phyloP scores from a whole-genome alignment of 2,113 vertebrate genomes.

The Acanthisitta chloris region DNA sequence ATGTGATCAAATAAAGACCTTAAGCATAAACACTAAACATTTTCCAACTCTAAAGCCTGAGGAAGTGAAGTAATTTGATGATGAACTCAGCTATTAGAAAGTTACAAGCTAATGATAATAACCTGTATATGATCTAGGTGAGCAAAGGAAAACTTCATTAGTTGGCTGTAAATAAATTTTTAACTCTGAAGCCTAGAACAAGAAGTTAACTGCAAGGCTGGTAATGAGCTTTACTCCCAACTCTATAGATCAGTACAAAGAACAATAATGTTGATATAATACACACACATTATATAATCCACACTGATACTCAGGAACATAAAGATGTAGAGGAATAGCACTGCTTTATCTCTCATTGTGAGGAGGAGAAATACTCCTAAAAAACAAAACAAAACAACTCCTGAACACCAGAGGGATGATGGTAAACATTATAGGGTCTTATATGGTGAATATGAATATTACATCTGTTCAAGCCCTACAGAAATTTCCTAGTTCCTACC shows the following conservation, averaged over 20 bases:
- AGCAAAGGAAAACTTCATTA: background rate
- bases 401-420: background rate
- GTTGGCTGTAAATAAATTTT: background rate
- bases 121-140: background rate
- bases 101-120: background rate
- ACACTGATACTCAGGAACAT: background rate
- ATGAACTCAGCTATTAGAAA: background rate
- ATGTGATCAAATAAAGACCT: background rate
- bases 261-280: background rate
- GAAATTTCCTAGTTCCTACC: background rate
- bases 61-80: background rate
- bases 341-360: background rate
- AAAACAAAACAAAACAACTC: background rate
- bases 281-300: background rate
- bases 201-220: background rate
- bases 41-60: background rate
- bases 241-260: background rate
- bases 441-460: background rate
- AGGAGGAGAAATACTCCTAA: background rate
- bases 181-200: background rate
- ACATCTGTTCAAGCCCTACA: background rate
- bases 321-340: background rate
- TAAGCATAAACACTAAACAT: background rate
- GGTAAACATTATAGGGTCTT: background rate
- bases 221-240: background rate